Evolutionary conservation across 2,888 invertebrate species (phyloP), one percentile per base, ranked within the genome.

Genomic region (Frankliniella fusca): DNA sequence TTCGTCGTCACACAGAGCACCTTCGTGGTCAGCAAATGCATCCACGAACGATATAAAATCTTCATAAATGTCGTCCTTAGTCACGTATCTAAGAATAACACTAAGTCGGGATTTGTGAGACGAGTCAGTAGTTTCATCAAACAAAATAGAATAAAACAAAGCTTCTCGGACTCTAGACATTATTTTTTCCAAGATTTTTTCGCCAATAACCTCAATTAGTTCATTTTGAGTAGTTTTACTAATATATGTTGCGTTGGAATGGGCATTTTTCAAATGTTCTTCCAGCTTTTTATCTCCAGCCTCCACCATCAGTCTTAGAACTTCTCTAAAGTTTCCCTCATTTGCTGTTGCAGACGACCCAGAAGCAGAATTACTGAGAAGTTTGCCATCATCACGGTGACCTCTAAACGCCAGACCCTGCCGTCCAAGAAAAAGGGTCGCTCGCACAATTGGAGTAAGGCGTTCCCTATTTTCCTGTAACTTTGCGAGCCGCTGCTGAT

Each of bases 161-260:
- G 83, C 81, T 81, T 82, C 50, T 83, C 83, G 82, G 65, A 81
- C 80, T 80, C 49, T 79, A 27, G 48, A 23, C 48, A 82, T 76
- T 49, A 81, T 49, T 76, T 83, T 27, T 80, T 54, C 65, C 10
- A 50, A 28, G n/a, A 50, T 86, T 85, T 82, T 85, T 85, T 85
- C 85, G 76, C 84, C 84, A 81, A 85, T 85, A 48, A 82, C 82
- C n/a, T 85, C 83, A 81, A 86, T 86, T n/a, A 86, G 61, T 81
- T 85, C 83, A 83, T 86, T 87, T 84, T 86, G 85, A 27, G 83
- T 85, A 10, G 85, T 84, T 84, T 86, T 86, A 81, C 86, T 86
- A 15, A 84, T 85, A 61, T 84, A 85, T 80, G 85, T 86, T 3
- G 86, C 85, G 79, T 84, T 84, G 10, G 85, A 81, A 48, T 81